phyloP scores from a whole-genome alignment of 2,888 invertebrate genomes.

The Halictus ligatus region DNA sequence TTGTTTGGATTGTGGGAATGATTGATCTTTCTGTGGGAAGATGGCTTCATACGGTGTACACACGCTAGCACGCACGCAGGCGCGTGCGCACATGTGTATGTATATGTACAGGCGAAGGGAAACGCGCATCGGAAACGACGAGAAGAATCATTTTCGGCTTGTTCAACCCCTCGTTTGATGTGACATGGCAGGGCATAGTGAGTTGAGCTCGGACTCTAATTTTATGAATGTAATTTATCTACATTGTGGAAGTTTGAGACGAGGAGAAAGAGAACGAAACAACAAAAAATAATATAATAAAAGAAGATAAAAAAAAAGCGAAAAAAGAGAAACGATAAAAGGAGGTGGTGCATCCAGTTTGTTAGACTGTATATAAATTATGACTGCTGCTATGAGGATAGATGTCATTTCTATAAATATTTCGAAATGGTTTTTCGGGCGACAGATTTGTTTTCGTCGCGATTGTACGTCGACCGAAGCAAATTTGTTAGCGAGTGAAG shows the following conservation, averaged over 20 bases:
- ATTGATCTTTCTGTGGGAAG: not conserved
- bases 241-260: conserved; percentile 13
- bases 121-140: not conserved
- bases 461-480: conserved; percentile 3
- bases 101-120: conserved; percentile 15
- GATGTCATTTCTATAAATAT: conserved; percentile 55
- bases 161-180: conserved; percentile 47
- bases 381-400: conserved; percentile 49
- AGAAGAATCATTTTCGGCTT: conserved; percentile 40
- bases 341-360: conserved; percentile 42
- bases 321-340: not conserved
- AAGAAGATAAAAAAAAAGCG: not conserved
- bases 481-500: conserved; percentile 46
- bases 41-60: conserved; percentile 27
- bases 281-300: not conserved
- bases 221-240: conserved; percentile 56
- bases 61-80: not conserved
- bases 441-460: conserved; percentile 45
- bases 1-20: not conserved
- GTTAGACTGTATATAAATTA: conserved; percentile 66
- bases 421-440: conserved; percentile 18
- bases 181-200: conserved; percentile 71
- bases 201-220: conserved; percentile 57
- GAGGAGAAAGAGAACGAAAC: not conserved
- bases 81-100: not conserved